Evolutionary conservation across 2,888 invertebrate genomes (phyloP).

Genomic region (Plutella xylostella): DNA sequence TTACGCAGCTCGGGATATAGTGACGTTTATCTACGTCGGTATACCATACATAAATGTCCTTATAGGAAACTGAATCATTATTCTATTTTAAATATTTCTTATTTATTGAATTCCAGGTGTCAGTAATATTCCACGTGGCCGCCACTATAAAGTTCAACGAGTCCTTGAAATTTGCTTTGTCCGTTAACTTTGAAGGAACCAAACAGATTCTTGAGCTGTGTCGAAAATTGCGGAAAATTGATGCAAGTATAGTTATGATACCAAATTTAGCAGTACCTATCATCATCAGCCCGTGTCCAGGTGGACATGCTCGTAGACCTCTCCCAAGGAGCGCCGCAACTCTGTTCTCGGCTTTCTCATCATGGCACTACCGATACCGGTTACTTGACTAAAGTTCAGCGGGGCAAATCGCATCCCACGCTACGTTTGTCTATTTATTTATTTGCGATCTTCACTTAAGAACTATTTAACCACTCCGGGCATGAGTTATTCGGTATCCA

Average conservation of each 20-base stretch:
- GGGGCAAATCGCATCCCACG: too few species aligned
- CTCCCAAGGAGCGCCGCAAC: too few species aligned
- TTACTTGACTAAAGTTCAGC: background rate
- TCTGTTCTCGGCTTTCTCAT: background rate
- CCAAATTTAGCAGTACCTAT: too few species aligned
- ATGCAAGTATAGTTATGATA: conserved; percentile 25
- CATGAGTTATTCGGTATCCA: too few species aligned
- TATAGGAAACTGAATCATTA: background rate
- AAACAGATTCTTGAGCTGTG: conserved; percentile 27
- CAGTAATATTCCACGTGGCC: conserved; percentile 37
- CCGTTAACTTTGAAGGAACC: conserved; percentile 34
- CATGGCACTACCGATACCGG: background rate
- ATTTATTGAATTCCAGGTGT: conserved; percentile 41
- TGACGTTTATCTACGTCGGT: background rate
- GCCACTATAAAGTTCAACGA: conserved; percentile 35
- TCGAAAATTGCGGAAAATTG: conserved; percentile 27
- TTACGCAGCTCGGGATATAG: background rate
- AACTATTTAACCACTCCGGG: too few species aligned
- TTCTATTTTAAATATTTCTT: conserved; percentile 26
- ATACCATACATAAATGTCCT: background rate
- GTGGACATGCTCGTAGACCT: too few species aligned
- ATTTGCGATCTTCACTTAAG: too few species aligned
- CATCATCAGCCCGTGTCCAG: background rate
- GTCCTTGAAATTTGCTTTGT: conserved; percentile 25
- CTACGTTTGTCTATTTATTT: too few species aligned